These are phyloP conservation scores for Cyanoderma ruficeps DNA, from an alignment of 2,113 vertebrate species.

Conservation along the genomic window DNA sequence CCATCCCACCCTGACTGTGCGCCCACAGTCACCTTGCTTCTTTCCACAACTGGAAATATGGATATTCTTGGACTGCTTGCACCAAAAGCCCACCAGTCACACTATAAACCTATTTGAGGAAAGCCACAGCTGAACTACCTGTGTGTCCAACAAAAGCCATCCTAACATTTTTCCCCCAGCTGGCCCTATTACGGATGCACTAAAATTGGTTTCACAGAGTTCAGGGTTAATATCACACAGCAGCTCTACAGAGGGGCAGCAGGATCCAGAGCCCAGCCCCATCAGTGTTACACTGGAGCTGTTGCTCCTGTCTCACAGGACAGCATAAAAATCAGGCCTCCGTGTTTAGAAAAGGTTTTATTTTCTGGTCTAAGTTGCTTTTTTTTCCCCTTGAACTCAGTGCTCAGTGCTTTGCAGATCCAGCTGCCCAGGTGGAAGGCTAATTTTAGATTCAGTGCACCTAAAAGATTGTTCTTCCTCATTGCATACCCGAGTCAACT, in stretches of 20 bases:
- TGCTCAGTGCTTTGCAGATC: background rate
- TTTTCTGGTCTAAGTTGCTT: background rate
- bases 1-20: background rate
- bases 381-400: background rate
- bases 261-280: background rate
- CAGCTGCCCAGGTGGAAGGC: background rate
- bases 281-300: background rate
- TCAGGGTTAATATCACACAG: background rate
- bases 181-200: background rate
- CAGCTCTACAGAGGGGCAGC: background rate
- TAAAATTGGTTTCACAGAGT: accelerated
- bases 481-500: background rate
- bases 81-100: background rate
- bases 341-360: background rate
- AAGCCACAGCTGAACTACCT: background rate
- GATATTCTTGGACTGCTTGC: background rate
- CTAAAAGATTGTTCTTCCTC: background rate
- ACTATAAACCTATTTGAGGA: background rate
- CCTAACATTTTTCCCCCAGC: background rate
- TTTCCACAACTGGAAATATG: background rate
- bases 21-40: background rate
- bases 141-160: background rate
- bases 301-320: background rate
- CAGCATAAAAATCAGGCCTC: background rate
- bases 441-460: background rate